These are phyloP conservation scores for Heterodera carotae DNA, from an alignment of 1,140 invertebrate species.

Conservation along the genomic window DNA sequence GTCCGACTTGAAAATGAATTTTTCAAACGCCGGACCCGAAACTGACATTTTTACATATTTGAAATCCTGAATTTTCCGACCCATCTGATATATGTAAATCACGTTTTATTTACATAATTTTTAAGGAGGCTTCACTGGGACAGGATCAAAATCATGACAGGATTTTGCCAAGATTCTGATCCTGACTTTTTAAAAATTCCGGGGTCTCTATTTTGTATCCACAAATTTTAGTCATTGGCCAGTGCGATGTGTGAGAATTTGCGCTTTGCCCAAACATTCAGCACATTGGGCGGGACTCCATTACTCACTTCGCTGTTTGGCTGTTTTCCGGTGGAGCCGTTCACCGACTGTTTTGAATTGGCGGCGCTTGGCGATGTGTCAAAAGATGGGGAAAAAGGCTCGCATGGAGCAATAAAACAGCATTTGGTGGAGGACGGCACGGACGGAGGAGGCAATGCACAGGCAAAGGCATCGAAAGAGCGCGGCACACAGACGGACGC, in stretches of 20 bases:
- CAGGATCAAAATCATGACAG: no score
- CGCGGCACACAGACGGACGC: conserved; percentile 12
- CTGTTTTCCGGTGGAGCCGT: conserved; percentile 65
- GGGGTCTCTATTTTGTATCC: conserved; percentile 1
- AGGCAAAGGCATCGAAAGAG: neutral
- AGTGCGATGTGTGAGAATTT: conserved; percentile 61
- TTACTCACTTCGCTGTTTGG: conserved; percentile 60
- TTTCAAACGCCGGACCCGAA: no score
- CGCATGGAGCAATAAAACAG: neutral
- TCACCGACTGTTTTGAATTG: conserved; percentile 33
- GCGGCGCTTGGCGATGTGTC: neutral
- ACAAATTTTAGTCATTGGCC: conserved; percentile 44
- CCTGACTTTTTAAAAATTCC: no score
- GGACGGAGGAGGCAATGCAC: no score
- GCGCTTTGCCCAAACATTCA: conserved; percentile 64
- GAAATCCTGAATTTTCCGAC: no score
- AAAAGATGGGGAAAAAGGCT: neutral
- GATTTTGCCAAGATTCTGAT: no score
- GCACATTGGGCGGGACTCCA: conserved; percentile 53
- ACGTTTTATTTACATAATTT: no score
- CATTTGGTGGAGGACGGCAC: neutral
- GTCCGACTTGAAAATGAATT: no score
- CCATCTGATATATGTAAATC: no score
- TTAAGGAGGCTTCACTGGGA: no score
- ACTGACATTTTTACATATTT: no score